Conservation (phyloP, 2,888 invertebrate genomes). For the Drosophila macrospina region DNA sequence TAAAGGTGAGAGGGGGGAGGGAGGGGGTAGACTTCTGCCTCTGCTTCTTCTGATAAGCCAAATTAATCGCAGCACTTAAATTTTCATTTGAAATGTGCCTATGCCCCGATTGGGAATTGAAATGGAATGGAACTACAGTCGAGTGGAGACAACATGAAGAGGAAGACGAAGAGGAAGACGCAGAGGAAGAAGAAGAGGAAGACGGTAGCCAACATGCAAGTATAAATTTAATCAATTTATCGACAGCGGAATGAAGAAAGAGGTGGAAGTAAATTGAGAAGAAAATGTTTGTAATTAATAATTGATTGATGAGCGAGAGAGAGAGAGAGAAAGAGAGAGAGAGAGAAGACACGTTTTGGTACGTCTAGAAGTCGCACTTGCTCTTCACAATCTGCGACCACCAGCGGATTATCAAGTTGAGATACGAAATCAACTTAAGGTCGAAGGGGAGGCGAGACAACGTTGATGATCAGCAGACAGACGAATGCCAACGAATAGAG, state of each 20-base stretch:
- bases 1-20: background rate
- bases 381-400: conserved; percentile 38
- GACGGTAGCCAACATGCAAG: conserved; percentile 26
- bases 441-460: conserved; percentile 2
- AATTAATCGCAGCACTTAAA: conserved; percentile 81
- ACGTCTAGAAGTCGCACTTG: conserved; percentile 2
- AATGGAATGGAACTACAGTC: conserved; percentile 6
- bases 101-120: conserved; percentile 36
- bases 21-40: conserved; percentile 24
- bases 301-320: conserved; percentile 68
- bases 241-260: conserved; percentile 13
- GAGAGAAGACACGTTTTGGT: background rate
- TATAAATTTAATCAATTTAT: conserved; percentile 73
- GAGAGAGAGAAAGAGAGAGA: too few relatives aligned
- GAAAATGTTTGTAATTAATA: conserved; percentile 71
- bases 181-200: background rate
- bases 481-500: background rate
- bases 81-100: conserved; percentile 74
- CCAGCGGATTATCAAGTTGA: conserved; percentile 51
- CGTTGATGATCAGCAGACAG: conserved; percentile 27
- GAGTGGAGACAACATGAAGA: background rate
- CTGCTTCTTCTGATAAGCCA: conserved; percentile 70
- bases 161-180: too few relatives aligned
- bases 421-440: conserved; percentile 3
- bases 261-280: background rate